Percentiles rank a stretch among this genome's conserved stretches.
These are phyloP conservation scores for Malthinus seriepunctatus DNA, from an alignment of 2,888 invertebrate species.

Conservation along the genomic window DNA sequence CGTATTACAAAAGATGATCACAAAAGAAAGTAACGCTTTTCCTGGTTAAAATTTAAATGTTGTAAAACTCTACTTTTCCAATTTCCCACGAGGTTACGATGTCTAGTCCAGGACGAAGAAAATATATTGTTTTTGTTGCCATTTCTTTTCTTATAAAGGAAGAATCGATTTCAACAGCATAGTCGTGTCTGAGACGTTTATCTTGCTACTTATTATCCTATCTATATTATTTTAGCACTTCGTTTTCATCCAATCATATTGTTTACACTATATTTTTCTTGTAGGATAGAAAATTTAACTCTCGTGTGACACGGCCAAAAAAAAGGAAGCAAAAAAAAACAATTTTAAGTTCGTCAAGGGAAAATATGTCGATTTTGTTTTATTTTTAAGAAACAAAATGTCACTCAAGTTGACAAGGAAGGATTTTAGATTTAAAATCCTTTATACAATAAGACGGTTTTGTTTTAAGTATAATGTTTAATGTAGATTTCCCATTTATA, in stretches of 20 bases:
- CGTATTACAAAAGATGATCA: not conserved
- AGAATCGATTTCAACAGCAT: slow-evolving; percentile 13
- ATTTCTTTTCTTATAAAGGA: slow-evolving; percentile 10
- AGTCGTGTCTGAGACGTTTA: slow-evolving; percentile 12
- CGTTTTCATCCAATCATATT: slow-evolving; percentile 15
- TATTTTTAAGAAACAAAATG: slow-evolving; percentile 23
- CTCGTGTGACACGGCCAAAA: slow-evolving; percentile 13
- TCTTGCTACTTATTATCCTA: slow-evolving; percentile 15
- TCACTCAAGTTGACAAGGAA: slow-evolving; percentile 15
- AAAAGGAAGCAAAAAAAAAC: slow-evolving; percentile 26
- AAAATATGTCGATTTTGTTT: slow-evolving; percentile 23
- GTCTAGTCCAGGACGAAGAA: slow-evolving; percentile 21
- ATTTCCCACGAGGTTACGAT: slow-evolving; percentile 30
- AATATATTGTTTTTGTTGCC: slow-evolving; percentile 28
- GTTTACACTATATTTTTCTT: slow-evolving; percentile 16
- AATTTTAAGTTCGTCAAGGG: slow-evolving; percentile 24
- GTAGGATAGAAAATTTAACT: slow-evolving; percentile 6
- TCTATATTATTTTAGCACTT: slow-evolving; percentile 5
- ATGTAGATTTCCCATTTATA: not conserved
- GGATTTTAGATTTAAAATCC: slow-evolving; percentile 12
- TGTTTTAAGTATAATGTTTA: not conserved
- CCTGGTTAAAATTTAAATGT: slow-evolving; percentile 24
- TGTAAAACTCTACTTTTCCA: slow-evolving; percentile 27
- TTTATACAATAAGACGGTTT: not conserved
- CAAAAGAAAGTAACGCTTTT: slow-evolving; percentile 10